Evolutionary conservation across 2,888 invertebrate genomes (phyloP), one percentile per base, ranked within the genome.

Genomic region (Synanthedon myopaeformis): DNA sequence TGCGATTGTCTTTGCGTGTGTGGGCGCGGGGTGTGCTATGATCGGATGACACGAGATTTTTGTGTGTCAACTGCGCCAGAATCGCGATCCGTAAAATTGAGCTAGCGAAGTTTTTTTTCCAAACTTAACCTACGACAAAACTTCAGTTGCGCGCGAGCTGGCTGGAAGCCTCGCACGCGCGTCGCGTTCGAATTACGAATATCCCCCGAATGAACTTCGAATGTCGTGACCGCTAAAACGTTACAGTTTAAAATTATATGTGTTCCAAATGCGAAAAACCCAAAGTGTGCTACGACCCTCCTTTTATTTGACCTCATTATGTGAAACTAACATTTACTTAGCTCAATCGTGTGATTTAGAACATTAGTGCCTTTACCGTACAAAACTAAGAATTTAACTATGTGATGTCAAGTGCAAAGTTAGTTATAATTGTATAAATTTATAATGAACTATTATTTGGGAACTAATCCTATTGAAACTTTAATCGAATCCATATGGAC

Each of bases 111-210:
- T 78, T 79, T 80, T 35, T 79, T 79, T 81, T 76, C 72, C 74
- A 79, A 82, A 85, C 79, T 81, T 82, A 83, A 85, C 83, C 83
- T 83, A 84, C 76, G 83, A 79, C 80, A 82, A 83, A 23, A 78
- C 75, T 75, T 82, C 83, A 85, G 84, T 86, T 82, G 85, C 83
- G 86, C 85, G 83, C 84, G 82, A 78, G 83, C 82, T 70, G 77
- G 69, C 70, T 12, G 49, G 51, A 14, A 19, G 23, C 14, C 66
- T 60, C 74, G 81, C 76, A 79, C 75, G 79, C 83, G 82, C 76
- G 70, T 72, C 77, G 76, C 74, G 69, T 63, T 62, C 58, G 57
- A 65, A 52, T 60, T 63, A 71, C 78, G 73, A 79, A 79, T 78
- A 74, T 64, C 65, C 61, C 57, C 72, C 82, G 81, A 80, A 79